These are phyloP conservation scores for Halesus radiatus DNA, from an alignment of 1,140 invertebrate genomes.

Conservation along the genomic window DNA sequence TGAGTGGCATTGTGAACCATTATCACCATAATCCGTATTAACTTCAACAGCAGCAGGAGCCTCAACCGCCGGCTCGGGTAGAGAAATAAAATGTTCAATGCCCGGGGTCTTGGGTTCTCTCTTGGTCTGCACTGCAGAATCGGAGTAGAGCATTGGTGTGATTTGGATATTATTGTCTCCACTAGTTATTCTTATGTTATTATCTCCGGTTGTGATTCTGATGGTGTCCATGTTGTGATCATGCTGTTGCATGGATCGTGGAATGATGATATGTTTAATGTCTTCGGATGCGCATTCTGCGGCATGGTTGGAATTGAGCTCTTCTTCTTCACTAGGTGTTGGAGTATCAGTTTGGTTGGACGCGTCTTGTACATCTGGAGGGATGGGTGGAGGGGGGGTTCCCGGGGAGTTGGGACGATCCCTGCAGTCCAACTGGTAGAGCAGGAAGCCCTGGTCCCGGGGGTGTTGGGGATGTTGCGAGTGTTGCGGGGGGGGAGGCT, in stretches of 20 bases:
- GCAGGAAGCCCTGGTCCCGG: conserved; percentile 56
- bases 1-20: neutral
- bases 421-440: conserved; percentile 50
- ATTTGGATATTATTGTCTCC: conserved; percentile 34
- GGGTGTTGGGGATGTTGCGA: conserved; percentile 59
- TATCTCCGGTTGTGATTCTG: conserved; percentile 25
- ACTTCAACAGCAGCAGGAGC: neutral
- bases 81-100: neutral
- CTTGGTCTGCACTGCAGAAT: conserved; percentile 37
- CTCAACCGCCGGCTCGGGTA: neutral
- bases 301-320: conserved; percentile 60
- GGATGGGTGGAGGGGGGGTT: conserved; percentile 68
- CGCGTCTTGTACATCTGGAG: conserved; percentile 79
- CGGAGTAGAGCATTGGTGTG: conserved; percentile 4
- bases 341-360: conserved; percentile 84
- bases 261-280: conserved; percentile 64
- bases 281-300: conserved; percentile 62
- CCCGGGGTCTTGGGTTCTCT: conserved; percentile 2
- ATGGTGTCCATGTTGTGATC: neutral
- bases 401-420: conserved; percentile 64
- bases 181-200: neutral
- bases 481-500: conserved; percentile 62
- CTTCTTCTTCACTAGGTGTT: conserved; percentile 71
- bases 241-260: neutral
- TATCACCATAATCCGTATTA: neutral